Base-by-base conservation (phyloP, 2,113 vertebrate genomes). In the Xiphophorus maculatus region DNA sequence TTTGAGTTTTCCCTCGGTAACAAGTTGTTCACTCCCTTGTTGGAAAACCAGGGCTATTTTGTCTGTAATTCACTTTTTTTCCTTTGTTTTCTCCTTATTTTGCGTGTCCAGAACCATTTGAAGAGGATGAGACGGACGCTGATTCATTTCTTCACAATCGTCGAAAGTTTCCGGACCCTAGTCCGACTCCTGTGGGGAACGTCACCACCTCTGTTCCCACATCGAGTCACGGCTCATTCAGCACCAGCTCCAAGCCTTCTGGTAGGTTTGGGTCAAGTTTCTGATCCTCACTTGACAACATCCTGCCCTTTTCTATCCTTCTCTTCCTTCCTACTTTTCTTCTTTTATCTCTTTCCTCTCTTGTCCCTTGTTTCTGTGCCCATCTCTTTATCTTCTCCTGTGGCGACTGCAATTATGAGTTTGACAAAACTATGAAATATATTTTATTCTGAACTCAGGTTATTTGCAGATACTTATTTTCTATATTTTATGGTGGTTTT, bases 101-200 rank as follows among this genome's bases (percentile, higher is more conserved):
- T 76, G 28, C 62, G 29, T 12, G 66, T 79, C 15, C 87, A 95
- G 94, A 94, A 73, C 87, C 92, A 0, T 93, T 87, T 48, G 90
- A 84, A 2, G 80, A 79, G 13, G 89, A 86, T 29, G 44, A 25
- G 4, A 71, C 79, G 6, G 80, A 78, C n/a, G 35, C 51, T 2
- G 69, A 80, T 77, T 86, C 80, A 48, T 72, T 79, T 75, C 76
- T 70, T 71, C 81, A 73, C 10, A 58, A 72, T 80, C 72, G 40
- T 69, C 88, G 86, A 5, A 86, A 85, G 72, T 64, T 75, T 64
- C 79, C 87, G 4, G 37, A 67, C 44, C 72, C 77, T 77, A 84
- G 71, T 37, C 75, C 84, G 17, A 63, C 76, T 76, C 70, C 83
- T 73, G 69, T 80, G 1, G 66, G 85, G 28, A 88, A 85, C 80